Evolutionary conservation across 2,797 vertebrate genomes (phyloP).

Genomic region (Eremophila alpestris): DNA sequence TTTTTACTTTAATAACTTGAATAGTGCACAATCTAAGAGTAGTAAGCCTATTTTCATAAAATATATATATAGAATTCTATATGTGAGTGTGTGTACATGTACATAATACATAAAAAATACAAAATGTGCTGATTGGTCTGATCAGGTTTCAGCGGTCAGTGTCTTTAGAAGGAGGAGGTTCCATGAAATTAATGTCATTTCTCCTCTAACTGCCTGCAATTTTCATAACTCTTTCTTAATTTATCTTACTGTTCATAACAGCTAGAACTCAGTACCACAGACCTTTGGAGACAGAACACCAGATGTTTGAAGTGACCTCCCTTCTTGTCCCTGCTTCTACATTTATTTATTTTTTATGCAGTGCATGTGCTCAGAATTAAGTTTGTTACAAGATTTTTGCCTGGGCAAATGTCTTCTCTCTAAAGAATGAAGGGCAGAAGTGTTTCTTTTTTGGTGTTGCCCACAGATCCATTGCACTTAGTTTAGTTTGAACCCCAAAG

Average conservation of each 20-base stretch:
- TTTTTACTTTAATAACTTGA: neutral
- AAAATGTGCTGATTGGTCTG: neutral
- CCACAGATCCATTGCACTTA: neutral
- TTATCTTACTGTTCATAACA: neutral
- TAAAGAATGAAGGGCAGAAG: neutral
- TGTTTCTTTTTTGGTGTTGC: neutral
- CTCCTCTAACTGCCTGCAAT: neutral
- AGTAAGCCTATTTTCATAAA: neutral
- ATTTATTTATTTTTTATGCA: neutral
- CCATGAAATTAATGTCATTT: neutral
- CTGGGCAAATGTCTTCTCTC: neutral
- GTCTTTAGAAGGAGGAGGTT: neutral
- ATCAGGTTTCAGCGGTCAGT: neutral
- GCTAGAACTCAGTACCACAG: neutral
- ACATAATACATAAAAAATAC: neutral
- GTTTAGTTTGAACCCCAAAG: constrained; percentile 22
- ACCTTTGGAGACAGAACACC: neutral
- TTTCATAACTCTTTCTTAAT: neutral
- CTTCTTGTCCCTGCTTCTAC: neutral
- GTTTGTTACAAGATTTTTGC: constrained; percentile 19
- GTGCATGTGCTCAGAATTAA: constrained; percentile 13
- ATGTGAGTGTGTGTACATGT: rapidly evolving
- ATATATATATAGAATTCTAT: neutral
- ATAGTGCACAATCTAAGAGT: neutral
- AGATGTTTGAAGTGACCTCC: neutral